Base-by-base conservation (phyloP, 2,888 invertebrate genomes). In the Mimumesa dahlbomi region DNA sequence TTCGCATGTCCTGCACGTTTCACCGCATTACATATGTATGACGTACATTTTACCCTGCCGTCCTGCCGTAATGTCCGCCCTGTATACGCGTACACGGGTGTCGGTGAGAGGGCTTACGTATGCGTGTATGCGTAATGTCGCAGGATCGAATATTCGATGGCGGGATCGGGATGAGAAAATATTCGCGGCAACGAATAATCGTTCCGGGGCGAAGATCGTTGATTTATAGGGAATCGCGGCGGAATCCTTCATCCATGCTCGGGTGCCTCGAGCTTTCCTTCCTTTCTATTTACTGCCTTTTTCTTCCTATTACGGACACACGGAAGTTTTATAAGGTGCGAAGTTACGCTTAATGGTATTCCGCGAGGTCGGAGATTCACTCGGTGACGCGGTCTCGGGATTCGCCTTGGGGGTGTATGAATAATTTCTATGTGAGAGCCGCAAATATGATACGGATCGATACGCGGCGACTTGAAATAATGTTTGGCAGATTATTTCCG, bases 21-120 rank as follows among this genome's bases (percentile, higher is more conserved):
- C 62, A 25, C 29, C 52, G 67, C 64, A 68, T 78, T 76, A 81
- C 73, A 80, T 78, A 80, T 81, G 81, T 78, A 80, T 76, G 74
- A 62, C 63, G 68, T 48, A 66, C 73, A 52, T 73, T 72, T 68
- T 71, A 50, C 36, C 57, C n/a, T n/a, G n/a, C n/a, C 22, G 50
- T 22, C 29, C 56, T 54, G 48, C 53, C 42, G 38, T 46, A 38
- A 59, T 25, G 48, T 42, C 34, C 16, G 42, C 43, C 53, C 18
- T 22, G 25, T 46, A 46, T 7, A 50, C 43, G 34, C 40, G 42
- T 62, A 58, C 4, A n/a, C n/a, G 34, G 2, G 9, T 1, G 29
- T 29, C 6, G 6, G 9, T 9, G 29, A 9, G 6, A 6, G 29
- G 6, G 29, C 42, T 13, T 54, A 42, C 11, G 49, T 25, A 40